Conservation (phyloP, 2,113 vertebrate genomes). For the Rattus rattus region DNA sequence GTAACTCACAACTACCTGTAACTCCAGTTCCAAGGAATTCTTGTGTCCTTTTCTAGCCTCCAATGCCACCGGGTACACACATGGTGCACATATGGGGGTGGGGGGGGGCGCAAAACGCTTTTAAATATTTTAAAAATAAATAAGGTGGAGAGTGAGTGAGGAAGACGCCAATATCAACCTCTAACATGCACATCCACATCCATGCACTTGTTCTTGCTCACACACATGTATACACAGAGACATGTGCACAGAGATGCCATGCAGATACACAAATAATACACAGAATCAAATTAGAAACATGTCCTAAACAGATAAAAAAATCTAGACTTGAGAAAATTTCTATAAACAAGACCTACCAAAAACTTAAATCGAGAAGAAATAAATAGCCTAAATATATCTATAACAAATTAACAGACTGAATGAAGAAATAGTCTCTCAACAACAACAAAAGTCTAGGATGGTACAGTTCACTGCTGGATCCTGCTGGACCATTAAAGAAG, state of each 20-base stretch:
- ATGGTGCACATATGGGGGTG: not conserved
- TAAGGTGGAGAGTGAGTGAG: not conserved
- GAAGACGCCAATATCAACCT: not conserved
- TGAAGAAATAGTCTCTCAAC: not conserved
- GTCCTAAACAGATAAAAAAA: not conserved
- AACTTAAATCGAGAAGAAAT: not conserved
- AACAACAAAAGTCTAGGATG: not conserved
- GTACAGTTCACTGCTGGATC: not conserved
- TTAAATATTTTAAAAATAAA: not conserved
- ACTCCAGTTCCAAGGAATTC: not conserved
- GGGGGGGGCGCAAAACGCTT: not conserved
- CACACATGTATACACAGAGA: not conserved
- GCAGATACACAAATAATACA: not conserved
- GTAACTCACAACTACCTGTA: not conserved
- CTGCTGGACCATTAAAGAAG: not conserved
- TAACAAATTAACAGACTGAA: not conserved
- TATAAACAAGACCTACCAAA: not conserved
- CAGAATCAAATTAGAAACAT: not conserved
- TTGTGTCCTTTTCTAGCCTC: not conserved
- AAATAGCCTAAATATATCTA: not conserved
- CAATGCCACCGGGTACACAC: not conserved
- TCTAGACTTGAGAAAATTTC: not conserved
- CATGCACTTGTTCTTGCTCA: not conserved
- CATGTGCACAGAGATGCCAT: not conserved
- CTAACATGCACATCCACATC: not conserved